These are phyloP conservation scores for Myotis yumanensis DNA, from an alignment of 2,113 vertebrate species.

Conservation along the genomic window DNA sequence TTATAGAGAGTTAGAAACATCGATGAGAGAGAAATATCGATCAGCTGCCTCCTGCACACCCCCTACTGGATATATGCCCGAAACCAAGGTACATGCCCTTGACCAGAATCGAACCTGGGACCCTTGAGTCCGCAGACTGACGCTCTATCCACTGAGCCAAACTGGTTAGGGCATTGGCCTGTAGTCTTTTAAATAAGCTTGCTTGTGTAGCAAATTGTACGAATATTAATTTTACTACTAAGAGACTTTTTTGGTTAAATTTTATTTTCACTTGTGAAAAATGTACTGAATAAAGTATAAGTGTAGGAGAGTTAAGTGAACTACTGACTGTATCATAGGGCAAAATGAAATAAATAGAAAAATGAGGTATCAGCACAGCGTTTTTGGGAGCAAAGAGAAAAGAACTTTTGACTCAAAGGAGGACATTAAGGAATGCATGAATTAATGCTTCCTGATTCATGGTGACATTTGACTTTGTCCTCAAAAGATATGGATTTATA, in stretches of 20 bases:
- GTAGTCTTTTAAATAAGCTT: conserved; percentile 28
- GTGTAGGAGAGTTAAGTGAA: neutral
- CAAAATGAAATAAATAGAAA: neutral
- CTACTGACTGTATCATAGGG: neutral
- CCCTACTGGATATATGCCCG: too few species aligned
- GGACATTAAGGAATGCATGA: neutral
- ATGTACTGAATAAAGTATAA: neutral
- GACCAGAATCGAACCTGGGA: too few species aligned
- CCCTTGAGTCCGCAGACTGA: too few species aligned
- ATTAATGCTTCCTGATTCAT: neutral
- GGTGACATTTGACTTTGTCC: neutral
- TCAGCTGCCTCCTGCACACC: too few species aligned
- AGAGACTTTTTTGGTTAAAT: conserved; percentile 9
- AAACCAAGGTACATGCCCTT: too few species aligned
- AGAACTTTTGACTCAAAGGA: conserved; percentile 4
- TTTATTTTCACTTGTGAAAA: neutral
- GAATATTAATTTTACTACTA: neutral
- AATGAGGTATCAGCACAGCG: neutral
- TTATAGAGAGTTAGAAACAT: too few species aligned
- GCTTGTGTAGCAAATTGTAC: neutral
- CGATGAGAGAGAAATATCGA: too few species aligned
- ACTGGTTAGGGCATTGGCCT: too few species aligned
- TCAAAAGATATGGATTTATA: neutral
- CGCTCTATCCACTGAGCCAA: too few species aligned
- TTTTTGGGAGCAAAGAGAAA: neutral